A percentile compares a stretch with the other conserved stretches of the same genome.
Evolutionary conservation across 2,113 vertebrate genomes (phyloP).

Genomic region (Alethe castanea): DNA sequence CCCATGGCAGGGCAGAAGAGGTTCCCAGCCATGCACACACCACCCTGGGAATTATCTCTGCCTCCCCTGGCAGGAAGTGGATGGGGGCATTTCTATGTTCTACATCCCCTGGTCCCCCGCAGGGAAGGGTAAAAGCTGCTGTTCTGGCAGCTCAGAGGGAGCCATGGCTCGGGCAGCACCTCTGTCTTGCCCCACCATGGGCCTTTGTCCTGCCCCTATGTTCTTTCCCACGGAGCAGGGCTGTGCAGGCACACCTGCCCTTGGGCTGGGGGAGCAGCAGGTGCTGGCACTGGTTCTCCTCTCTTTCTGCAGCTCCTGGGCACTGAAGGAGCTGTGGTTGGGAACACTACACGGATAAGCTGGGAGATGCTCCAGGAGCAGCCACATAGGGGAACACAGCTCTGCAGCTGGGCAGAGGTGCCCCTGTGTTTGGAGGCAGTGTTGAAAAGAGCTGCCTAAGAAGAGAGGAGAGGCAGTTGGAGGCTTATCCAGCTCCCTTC

Average conservation of each 20-base stretch:
- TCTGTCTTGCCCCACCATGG: background rate
- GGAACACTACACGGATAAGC: background rate
- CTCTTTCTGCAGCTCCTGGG: background rate
- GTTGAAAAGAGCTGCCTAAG: background rate
- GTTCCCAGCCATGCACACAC: background rate
- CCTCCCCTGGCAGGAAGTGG: background rate
- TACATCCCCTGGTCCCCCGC: background rate
- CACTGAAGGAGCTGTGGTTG: background rate
- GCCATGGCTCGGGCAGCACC: background rate
- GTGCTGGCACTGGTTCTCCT: background rate
- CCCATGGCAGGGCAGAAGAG: background rate
- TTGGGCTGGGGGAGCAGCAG: background rate
- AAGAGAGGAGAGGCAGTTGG: background rate
- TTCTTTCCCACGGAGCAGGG: accelerated
- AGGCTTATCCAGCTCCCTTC: background rate
- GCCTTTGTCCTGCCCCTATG: background rate
- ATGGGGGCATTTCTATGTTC: background rate
- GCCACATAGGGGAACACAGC: background rate
- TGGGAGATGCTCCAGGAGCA: background rate
- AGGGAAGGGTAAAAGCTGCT: background rate
- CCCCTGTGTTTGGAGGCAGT: background rate
- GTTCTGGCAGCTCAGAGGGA: background rate
- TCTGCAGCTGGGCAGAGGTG: background rate
- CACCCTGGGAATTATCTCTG: background rate
- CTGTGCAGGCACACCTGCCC: background rate